These are phyloP conservation scores for Liposcelis brunnea DNA, from an alignment of 2,888 invertebrate species.

Conservation along the genomic window DNA sequence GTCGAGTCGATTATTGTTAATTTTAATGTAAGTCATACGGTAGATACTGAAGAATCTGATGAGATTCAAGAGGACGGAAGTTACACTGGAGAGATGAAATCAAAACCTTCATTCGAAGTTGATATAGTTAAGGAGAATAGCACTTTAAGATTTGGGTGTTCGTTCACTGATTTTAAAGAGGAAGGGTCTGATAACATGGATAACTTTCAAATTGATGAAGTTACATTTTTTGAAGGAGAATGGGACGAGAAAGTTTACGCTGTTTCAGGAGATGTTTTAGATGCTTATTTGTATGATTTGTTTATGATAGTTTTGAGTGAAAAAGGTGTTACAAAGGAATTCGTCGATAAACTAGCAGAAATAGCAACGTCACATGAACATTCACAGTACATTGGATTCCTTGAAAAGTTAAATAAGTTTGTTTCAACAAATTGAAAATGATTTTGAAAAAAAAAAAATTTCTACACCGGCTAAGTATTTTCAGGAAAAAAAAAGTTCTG, in stretches of 20 bases:
- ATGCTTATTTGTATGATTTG: conserved; percentile 87
- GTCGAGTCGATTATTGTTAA: conserved; percentile 56
- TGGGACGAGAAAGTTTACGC: conserved; percentile 76
- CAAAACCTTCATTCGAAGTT: conserved; percentile 81
- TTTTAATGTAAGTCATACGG: conserved; percentile 90
- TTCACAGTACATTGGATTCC: conserved; percentile 69
- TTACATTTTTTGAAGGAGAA: conserved; percentile 74
- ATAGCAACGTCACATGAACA: conserved; percentile 90
- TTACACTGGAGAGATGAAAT: conserved; percentile 68
- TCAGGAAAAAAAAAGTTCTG: no score
- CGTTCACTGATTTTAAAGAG: conserved; percentile 38
- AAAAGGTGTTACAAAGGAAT: conserved; percentile 85
- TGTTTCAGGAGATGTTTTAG: conserved; percentile 85
- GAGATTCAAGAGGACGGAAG: conserved; percentile 47
- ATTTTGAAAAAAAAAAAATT: no score
- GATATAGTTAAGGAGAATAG: conserved; percentile 62
- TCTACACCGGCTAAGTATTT: no score
- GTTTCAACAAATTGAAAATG: conserved; percentile 38
- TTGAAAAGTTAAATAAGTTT: conserved; percentile 76
- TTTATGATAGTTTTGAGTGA: conserved; percentile 92
- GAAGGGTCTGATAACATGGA: conserved; percentile 40
- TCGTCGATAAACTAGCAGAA: conserved; percentile 72
- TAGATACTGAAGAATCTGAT: conserved; percentile 62
- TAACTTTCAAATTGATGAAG: conserved; percentile 87
- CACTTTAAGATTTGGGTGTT: conserved; percentile 71